Base-by-base conservation (phyloP, 2,888 invertebrate species). In the Smittia sp. region DNA sequence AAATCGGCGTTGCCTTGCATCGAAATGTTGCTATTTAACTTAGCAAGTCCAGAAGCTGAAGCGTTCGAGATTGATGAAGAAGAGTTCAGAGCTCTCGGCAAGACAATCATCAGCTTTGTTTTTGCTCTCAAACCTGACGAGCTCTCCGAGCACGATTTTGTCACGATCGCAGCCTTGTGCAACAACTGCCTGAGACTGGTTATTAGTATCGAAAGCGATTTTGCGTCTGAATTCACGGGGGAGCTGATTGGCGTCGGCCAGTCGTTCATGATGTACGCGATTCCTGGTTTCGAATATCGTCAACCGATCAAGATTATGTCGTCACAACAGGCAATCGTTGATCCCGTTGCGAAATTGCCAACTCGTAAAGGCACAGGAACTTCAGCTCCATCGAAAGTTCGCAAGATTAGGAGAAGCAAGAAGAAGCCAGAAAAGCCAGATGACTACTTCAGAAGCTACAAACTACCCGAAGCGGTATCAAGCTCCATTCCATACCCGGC, bases 291-390 rank as follows among this genome's bases (percentile, higher is more conserved):
- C 75, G 78, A 77, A 9, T 79, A 79, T 75, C 80, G 81, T 39
- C 84, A 81, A 2, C 86, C 88, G 1, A 84, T 83, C 77, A 85
- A 82, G 73, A 76, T 90, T 27, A 81, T 85, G 79, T 87, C 89
- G 0, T 85, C 89, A 0, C 86, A 87, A 76, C 86, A 89, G 76
- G 85, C 86, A 20, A 79, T 88, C 46, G 85, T 86, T 11, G 85
- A 86, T 75, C 80, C 83, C 0, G 46, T 78, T 18, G 62, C 77
- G 1, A 76, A n/a, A n/a, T n/a, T n/a, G n/a, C 76, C 15, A 46
- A 46, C 2, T 6, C 46, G n/a, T 13, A 22, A 58, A 58, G 9
- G n/a, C n/a, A n/a, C n/a, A 13, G 63, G 80, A 79, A 78, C 9
- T 77, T 77, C 69, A 67, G 74, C 1, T 76, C 77, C 0, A 6